Conservation (phyloP, 2,113 vertebrate species). For the Campylorhamphus procurvoides region DNA sequence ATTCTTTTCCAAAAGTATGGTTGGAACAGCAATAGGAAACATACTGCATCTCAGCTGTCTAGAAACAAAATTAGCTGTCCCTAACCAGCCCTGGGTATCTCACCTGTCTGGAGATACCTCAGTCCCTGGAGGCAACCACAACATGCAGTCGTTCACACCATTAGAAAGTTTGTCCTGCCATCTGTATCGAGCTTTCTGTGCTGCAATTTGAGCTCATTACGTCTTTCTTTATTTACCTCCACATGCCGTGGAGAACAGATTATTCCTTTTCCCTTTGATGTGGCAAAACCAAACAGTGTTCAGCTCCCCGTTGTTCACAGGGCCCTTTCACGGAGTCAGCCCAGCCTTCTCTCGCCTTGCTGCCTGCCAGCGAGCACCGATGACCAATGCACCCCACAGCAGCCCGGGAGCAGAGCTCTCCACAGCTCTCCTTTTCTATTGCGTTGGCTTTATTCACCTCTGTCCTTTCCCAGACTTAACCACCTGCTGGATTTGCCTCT, state of each 20-base stretch:
- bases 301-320: fast-evolving
- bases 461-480: background rate
- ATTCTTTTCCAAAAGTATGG: background rate
- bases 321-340: fast-evolving
- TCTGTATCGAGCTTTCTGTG: background rate
- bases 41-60: background rate
- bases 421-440: background rate
- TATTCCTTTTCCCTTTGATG: background rate
- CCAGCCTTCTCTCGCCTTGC: background rate
- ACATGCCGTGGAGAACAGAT: fast-evolving
- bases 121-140: background rate
- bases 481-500: background rate
- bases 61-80: background rate
- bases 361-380: fast-evolving
- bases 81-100: background rate
- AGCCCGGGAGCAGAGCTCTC: background rate
- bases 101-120: background rate
- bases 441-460: background rate
- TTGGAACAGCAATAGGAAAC: background rate
- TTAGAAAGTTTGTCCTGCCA: background rate
- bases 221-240: background rate
- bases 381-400: background rate
- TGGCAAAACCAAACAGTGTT: background rate
- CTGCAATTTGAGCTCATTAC: background rate
- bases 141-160: background rate